Percentiles rank a stretch among this genome's conserved stretches.
These are phyloP conservation scores for Limnephilus marmoratus DNA, from an alignment of 2,888 invertebrate genomes.

Conservation along the genomic window DNA sequence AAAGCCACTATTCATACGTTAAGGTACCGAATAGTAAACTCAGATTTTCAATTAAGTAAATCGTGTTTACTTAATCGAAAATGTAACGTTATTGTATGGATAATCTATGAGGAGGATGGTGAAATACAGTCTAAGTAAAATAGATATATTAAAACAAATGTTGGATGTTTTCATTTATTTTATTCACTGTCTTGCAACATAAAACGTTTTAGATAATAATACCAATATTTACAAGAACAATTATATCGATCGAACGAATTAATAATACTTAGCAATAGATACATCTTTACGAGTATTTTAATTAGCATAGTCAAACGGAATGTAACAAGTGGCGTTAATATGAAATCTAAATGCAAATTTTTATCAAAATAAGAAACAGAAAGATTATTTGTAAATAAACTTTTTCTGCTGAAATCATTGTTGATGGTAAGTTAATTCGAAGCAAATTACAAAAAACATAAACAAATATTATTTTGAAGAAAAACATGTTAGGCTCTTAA, in stretches of 20 bases:
- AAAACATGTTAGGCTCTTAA: background rate
- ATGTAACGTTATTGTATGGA: too few relatives aligned
- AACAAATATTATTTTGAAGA: background rate
- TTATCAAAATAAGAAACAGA: background rate
- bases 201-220: slow-evolving; percentile 32
- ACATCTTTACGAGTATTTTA: slow-evolving; percentile 15
- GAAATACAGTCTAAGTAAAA: background rate
- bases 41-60: too few relatives aligned
- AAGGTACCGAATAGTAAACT: too few relatives aligned
- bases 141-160: background rate
- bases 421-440: background rate
- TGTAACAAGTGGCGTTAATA: background rate
- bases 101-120: too few relatives aligned
- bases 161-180: slow-evolving; percentile 14
- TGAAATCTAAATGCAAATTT: background rate
- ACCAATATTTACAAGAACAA: slow-evolving; percentile 49
- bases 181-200: slow-evolving; percentile 48
- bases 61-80: too few relatives aligned
- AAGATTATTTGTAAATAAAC: background rate
- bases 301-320: slow-evolving; percentile 28
- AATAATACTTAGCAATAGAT: background rate
- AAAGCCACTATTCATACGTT: too few relatives aligned
- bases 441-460: background rate
- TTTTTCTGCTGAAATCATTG: background rate
- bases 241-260: slow-evolving; percentile 27